Evolutionary conservation across 1,140 invertebrate genomes (phyloP), one percentile per base, ranked within the genome.

Genomic region (Aphelinus certus): DNA sequence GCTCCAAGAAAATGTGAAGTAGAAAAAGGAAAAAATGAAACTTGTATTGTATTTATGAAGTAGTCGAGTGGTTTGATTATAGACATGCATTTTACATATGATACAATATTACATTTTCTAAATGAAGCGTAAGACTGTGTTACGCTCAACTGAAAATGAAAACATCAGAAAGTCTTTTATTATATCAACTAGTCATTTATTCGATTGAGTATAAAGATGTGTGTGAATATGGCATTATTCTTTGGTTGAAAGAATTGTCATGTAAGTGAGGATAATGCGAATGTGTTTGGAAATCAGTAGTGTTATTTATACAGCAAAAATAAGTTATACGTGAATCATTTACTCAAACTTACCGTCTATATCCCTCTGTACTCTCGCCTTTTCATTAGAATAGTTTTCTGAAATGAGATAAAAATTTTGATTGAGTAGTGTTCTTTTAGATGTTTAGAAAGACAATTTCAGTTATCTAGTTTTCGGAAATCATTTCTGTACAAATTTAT

Each of bases 341-440:
- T 26, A 26, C 26, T 26, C 26, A 26, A 55, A 77, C 78, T 76
- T 78, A 80, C 79, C 79, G 48, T 80, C 78, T 5, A 82, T 60
- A 43, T 84, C 81, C 68, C 83, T 82, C 49, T 81, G 78, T 76
- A 81, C 76, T 62, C 82, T 82, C 45, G 78, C 77, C 53, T 61
- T 73, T 49, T 75, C 73, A 2, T 55, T 48, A 46, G 75, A 56
- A 46, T 46, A 65, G 5, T 49, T 73, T 64, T 82, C 83, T 84
- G 78, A 2, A 82, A 82, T 49, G 42, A 72, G 57, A 77, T 70
- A 49, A 51, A 55, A 26, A 48, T 9, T 49, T 48, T 63, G 58
- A 48, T 68, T 68, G 58, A 10, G 26, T 26, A 26, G 26, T 26
- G 26, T 26, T 26, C 26, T 26, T 26, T 26, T 26, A 26, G 26